Percentiles rank a stretch among this genome's conserved stretches.
These are phyloP conservation scores for Sapajus apella DNA, from an alignment of 2,113 vertebrate genomes.

Conservation along the genomic window DNA sequence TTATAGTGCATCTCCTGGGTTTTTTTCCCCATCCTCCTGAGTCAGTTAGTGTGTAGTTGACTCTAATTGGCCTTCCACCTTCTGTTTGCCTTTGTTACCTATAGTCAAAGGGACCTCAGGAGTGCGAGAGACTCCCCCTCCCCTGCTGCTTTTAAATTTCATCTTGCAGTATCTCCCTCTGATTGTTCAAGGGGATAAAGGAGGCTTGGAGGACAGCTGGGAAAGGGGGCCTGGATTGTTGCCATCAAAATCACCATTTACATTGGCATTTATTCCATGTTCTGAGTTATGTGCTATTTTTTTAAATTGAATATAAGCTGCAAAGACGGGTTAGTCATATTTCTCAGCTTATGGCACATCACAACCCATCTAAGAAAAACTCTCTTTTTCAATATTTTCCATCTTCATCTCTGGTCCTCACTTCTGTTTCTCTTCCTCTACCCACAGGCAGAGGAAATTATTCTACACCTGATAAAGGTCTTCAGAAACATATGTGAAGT, in stretches of 20 bases:
- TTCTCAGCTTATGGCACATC: neutral
- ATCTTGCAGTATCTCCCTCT: neutral
- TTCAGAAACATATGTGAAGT: neutral
- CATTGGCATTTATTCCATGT: neutral
- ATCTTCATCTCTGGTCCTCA: neutral
- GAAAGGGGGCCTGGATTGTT: neutral
- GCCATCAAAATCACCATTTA: conserved; percentile 17
- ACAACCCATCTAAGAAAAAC: neutral
- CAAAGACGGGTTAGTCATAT: neutral
- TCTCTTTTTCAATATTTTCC: neutral
- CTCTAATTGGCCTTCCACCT: conserved; percentile 1
- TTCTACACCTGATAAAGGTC: neutral
- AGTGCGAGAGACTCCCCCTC: neutral
- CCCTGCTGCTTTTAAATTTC: neutral
- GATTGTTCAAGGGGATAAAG: neutral
- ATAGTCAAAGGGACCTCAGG: neutral
- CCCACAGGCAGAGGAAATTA: neutral
- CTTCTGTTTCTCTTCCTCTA: neutral
- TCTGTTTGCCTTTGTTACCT: neutral
- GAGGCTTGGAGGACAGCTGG: neutral
- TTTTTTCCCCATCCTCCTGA: neutral
- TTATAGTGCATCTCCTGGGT: neutral
- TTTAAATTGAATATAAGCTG: conserved; percentile 17
- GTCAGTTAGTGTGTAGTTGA: neutral
- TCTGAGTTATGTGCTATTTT: conserved; percentile 14